Conservation (phyloP, 1,140 invertebrate genomes). For the Dendrolimus kikuchii region DNA sequence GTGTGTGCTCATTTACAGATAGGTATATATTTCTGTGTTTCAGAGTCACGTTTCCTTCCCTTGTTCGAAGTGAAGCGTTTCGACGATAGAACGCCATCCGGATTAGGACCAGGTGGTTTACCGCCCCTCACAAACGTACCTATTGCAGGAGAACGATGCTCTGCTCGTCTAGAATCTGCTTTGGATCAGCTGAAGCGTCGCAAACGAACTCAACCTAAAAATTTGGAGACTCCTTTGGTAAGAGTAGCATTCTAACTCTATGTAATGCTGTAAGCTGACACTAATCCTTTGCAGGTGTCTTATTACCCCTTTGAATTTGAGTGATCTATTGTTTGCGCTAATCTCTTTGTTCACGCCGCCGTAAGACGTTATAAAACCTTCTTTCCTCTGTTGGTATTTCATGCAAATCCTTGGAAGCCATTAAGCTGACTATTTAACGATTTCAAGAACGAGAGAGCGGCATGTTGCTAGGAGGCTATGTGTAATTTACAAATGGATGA, state of each 20-base stretch:
- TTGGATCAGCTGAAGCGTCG: slow-evolving; percentile 71
- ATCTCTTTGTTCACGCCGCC: background rate
- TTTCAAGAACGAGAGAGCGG: too few species aligned
- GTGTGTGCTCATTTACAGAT: too few species aligned
- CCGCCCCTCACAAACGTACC: slow-evolving; percentile 46
- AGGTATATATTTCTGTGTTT: slow-evolving; percentile 15
- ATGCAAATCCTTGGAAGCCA: too few species aligned
- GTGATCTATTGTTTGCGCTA: background rate
- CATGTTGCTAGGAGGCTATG: too few species aligned
- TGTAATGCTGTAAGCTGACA: background rate
- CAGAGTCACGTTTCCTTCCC: slow-evolving; percentile 62
- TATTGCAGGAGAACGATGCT: slow-evolving; percentile 62
- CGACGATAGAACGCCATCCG: slow-evolving; percentile 32
- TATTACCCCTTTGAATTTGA: background rate
- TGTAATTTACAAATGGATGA: too few species aligned
- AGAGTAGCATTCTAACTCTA: slow-evolving; percentile 6
- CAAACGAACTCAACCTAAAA: slow-evolving; percentile 72
- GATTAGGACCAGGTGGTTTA: slow-evolving; percentile 26
- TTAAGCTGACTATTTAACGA: too few species aligned
- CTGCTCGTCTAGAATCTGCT: slow-evolving; percentile 71
- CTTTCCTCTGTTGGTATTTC: too few species aligned
- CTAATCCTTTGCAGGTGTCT: too few species aligned
- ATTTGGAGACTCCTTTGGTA: slow-evolving; percentile 56
- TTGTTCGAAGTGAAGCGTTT: slow-evolving; percentile 53
- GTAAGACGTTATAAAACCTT: background rate